Percentiles rank a stretch among this genome's conserved stretches.
These are phyloP conservation scores for Poeciliopsis prolifica DNA, from an alignment of 2,113 vertebrate species.

Conservation along the genomic window DNA sequence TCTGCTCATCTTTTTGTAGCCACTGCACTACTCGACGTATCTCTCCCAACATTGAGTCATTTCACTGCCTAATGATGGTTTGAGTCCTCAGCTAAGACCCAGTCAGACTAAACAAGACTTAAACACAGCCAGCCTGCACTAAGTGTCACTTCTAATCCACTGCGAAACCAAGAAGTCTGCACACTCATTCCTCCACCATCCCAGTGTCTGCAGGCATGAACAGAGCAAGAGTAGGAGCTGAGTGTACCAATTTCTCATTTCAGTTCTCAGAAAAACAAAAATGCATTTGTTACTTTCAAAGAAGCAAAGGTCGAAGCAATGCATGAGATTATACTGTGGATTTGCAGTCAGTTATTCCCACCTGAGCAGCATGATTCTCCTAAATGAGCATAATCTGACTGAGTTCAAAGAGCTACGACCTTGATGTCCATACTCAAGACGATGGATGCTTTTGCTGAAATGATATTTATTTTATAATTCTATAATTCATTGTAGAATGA, in stretches of 20 bases:
- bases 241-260: constrained; percentile 29
- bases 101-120: constrained; percentile 66
- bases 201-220: constrained; percentile 21
- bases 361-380: constrained; percentile 5
- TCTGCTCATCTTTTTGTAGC: constrained; percentile 12
- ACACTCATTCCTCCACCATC: constrained; percentile 38
- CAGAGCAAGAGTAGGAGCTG: constrained; percentile 9
- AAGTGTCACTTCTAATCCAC: constrained; percentile 72
- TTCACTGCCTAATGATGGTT: constrained; percentile 67
- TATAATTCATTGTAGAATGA: neutral
- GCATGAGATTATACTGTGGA: neutral
- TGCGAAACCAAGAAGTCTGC: constrained; percentile 45
- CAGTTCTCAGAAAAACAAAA: constrained; percentile 23
- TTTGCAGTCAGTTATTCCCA: constrained; percentile 27
- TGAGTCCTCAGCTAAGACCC: constrained; percentile 53
- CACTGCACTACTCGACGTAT: constrained; percentile 1
- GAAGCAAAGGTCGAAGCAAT: constrained; percentile 9
- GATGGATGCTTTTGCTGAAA: neutral
- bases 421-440: neutral
- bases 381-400: neutral
- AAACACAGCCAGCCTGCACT: constrained; percentile 68
- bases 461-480: neutral
- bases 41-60: constrained; percentile 52
- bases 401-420: too few relatives aligned
- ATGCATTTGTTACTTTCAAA: constrained; percentile 23